Conservation (phyloP, 2,888 invertebrate species). For the Aricia artaxerxes region DNA sequence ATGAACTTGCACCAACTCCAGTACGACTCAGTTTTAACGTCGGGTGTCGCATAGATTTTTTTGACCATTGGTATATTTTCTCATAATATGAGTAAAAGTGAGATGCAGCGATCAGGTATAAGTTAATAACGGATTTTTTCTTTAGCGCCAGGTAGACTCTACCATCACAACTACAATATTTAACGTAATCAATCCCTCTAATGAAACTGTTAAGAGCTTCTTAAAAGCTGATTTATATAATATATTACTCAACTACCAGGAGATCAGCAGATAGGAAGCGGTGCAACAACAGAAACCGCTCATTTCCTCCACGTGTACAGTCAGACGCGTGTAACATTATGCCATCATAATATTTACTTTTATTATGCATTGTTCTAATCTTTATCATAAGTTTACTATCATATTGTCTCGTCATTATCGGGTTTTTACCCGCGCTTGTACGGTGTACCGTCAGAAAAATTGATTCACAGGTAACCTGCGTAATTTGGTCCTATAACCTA, state of each 20-base stretch:
- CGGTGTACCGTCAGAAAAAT: too few species aligned
- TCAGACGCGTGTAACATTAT: neutral
- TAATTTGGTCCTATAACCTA: too few species aligned
- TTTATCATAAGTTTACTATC: slow-evolving; percentile 10
- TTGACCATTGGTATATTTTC: too few species aligned
- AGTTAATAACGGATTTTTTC: too few species aligned
- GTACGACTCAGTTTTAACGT: too few species aligned
- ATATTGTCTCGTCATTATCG: neutral
- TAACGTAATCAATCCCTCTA: neutral
- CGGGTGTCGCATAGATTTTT: too few species aligned
- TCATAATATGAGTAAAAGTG: too few species aligned
- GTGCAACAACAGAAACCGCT: neutral
- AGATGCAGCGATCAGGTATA: too few species aligned
- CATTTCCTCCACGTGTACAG: neutral
- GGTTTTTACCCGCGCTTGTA: neutral
- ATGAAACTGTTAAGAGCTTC: neutral
- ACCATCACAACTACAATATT: neutral
- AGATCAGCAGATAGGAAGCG: slow-evolving; percentile 7
- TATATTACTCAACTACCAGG: slow-evolving; percentile 18
- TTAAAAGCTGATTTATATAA: neutral
- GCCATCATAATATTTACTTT: neutral
- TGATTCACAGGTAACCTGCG: too few species aligned
- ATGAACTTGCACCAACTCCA: too few species aligned
- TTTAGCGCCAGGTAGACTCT: too few species aligned
- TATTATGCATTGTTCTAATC: slow-evolving; percentile 3